A percentile compares a stretch with the other conserved stretches of the same genome.
Conservation (phyloP, 1,140 invertebrate species). For the Lamellibrachia luymesi region DNA sequence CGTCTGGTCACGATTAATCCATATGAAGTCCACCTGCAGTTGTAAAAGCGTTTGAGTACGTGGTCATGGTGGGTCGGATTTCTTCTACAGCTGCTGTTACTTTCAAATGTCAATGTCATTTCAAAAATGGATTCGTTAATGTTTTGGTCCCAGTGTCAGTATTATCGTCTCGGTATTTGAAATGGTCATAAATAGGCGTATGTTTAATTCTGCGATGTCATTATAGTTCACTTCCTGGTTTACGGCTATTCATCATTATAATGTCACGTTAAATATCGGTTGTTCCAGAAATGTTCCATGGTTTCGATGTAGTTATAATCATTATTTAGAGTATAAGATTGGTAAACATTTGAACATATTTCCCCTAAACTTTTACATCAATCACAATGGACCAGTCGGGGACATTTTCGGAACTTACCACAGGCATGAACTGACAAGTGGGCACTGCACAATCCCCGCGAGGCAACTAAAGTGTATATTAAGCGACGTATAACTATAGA, state of each 20-base stretch:
- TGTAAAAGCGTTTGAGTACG: slow-evolving; percentile 24
- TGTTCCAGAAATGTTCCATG: no score
- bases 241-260: no score
- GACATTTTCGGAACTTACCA: not conserved
- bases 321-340: not conserved
- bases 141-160: not conserved
- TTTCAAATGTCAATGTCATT: not conserved
- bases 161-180: no score
- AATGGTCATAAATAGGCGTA: no score
- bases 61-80: not conserved
- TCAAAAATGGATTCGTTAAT: not conserved
- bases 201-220: no score
- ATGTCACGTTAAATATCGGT: no score
- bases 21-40: slow-evolving; percentile 90
- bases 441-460: no score
- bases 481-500: not conserved
- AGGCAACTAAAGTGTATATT: no score
- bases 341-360: not conserved
- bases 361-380: not conserved
- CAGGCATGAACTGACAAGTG: not conserved
- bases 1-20: slow-evolving; percentile 93
- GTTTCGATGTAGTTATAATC: no score
- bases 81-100: no score
- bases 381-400: not conserved
- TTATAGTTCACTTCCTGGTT: no score